Base-by-base conservation (phyloP, 2,113 vertebrate genomes). In the Ictalurus furcatus region DNA sequence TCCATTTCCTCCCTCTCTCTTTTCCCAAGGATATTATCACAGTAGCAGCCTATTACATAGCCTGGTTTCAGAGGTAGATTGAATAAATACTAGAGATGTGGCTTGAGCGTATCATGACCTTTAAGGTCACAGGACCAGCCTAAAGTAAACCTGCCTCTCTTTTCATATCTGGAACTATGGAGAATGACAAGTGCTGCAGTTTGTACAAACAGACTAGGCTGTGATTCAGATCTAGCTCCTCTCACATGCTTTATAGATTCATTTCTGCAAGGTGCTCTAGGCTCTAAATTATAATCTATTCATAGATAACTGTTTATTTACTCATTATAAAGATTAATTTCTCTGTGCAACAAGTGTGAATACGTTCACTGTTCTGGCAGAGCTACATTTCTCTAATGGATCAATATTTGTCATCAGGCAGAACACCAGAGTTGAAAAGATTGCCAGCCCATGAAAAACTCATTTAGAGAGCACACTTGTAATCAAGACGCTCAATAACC, bases 1-100 rank as follows among this genome's bases (percentile, higher is more conserved):
- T 90, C 89, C 85, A 89, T 91, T 92, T 89, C 71, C 87, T 69
- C 81, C 71, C 59, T 92, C 90, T 83, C 76, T 88, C 67, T 89
- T 86, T 69, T 90, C 85, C 88, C 61, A 87, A 90, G 78, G 85
- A 86, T 85, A 74, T 91, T 90, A 90, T 89, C 82, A 44, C 84
- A 88, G 37, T 56, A 44, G 85, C 65, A 83, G 85, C 78, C 88
- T 84, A 85, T 92, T 86, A 88, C 82, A 87, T 65, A 83, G 85
- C 25, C 80, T 85, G 56, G 59, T 82, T 84, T 65, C 61, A 80
- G 58, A 34, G 82, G 34, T 44, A 85, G 85, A 86, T 30, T 82
- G 84, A 90, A 86, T 89, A 91, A 92, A 90, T 87, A 88, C 88
- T 82, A 52, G 17, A 86, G 87, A 87, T 87, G 52, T 71, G 78